Conservation (phyloP, 1,140 invertebrate genomes). For the Listronotus bonariensis region DNA sequence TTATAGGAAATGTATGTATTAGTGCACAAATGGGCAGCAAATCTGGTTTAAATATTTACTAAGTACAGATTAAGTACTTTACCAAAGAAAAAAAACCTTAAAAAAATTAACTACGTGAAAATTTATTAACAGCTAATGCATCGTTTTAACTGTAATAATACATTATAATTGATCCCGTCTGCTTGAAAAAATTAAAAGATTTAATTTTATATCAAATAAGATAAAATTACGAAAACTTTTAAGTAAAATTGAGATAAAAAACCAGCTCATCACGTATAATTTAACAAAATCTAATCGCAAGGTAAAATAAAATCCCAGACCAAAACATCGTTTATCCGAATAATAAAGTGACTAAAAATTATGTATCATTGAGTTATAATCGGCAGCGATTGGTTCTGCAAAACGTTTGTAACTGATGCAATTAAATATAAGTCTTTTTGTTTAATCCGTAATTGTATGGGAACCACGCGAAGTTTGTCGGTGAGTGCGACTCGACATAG, state of each 20-base stretch:
- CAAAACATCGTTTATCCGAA: slow-evolving; percentile 16
- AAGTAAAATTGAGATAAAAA: slow-evolving; percentile 1
- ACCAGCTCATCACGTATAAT: slow-evolving; percentile 16
- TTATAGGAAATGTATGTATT: too few species aligned
- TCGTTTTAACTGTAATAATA: too few species aligned
- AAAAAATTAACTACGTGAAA: too few species aligned
- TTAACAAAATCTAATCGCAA: slow-evolving; percentile 17
- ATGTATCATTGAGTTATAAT: slow-evolving; percentile 41
- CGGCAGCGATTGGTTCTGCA: slow-evolving; percentile 26
- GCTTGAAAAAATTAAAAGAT: too few species aligned
- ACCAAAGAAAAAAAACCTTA: too few species aligned
- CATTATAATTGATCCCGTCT: too few species aligned
- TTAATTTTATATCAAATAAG: neutral
- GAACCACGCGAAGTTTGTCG: slow-evolving; percentile 43
- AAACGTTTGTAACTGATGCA: slow-evolving; percentile 43
- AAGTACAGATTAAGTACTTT: too few species aligned
- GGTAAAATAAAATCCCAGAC: slow-evolving; percentile 1
- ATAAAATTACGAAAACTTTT: slow-evolving; percentile 9
- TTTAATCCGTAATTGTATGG: slow-evolving; percentile 45
- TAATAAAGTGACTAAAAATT: slow-evolving; percentile 36
- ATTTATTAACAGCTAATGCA: too few species aligned
- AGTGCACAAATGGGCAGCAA: too few species aligned
- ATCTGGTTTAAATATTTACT: too few species aligned
- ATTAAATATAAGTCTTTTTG: slow-evolving; percentile 42
- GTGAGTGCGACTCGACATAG: slow-evolving; percentile 43